Base-by-base conservation (phyloP, 1,140 invertebrate genomes). In the Drosophila tani region DNA sequence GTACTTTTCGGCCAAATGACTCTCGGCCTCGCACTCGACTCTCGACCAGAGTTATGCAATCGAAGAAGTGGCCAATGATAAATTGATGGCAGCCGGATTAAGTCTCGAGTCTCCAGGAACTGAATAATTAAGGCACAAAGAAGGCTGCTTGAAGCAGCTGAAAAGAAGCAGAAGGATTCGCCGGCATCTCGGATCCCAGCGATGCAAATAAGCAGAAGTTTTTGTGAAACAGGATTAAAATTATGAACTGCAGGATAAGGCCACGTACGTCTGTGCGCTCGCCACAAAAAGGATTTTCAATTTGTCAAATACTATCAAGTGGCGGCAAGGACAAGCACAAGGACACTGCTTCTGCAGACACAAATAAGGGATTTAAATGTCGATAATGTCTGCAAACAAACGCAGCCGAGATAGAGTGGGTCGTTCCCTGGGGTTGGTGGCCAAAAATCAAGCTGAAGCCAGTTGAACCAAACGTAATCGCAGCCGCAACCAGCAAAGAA, bases 231-330 rank as follows among this genome's bases (percentile, higher is more conserved):
- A 68, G 85, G 85, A 90, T 90, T 90, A 90, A 85, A 90, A 90
- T 91, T 90, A 90, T 90, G 86, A 76, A 65, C 71, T 78, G 59
- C 63, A 82, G 81, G 85, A 90, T 90, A 81, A 90, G 79, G 71
- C 75, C 81, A 74, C 49, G 66, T 49, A 53, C 57, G 67, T 41
- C 62, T 69, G 38, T 40, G 38, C 47, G 74, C 40, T 75, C 41
- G 68, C 79, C 79, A 82, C 83, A 90, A 85, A 86, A 73, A 75
- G 85, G 85, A 90, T 90, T 90, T 90, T 76, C 79, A 90, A 85
- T 90, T 90, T 90, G 81, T 85, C 85, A 90, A 90, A 85, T 80
- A 74, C 83, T 38, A 90, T 90, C 81, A 85, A 88, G 83, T 87
- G 29, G 29, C 29, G 29, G 83, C 51, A 7, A 5, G 51, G 17